Base-by-base conservation (phyloP, 2,888 invertebrate species). In the Latheticus oryzae region DNA sequence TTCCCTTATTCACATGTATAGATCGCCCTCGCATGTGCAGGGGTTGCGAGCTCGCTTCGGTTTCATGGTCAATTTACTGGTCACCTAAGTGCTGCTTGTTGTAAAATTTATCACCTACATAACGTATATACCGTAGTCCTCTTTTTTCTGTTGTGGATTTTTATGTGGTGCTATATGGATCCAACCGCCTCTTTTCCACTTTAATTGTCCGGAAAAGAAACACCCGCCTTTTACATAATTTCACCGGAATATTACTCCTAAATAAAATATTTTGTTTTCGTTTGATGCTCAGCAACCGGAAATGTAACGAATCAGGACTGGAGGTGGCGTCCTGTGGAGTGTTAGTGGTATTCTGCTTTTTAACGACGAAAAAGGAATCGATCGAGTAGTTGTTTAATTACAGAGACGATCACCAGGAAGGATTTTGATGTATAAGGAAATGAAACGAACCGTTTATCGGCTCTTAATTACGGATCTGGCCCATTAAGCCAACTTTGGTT, bases 61-160 rank as follows among this genome's bases (percentile, higher is more conserved):
- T 61, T 63, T 63, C 61, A 61, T 61, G 63, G 59, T 60, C 63
- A 61, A 61, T 61, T 63, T 63, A 61, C 61, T 55, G 58, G 61
- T 55, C 58, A 56, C 57, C 50, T 42, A 63, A 61, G 58, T 61
- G 57, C 43, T 59, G 57, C 59, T 47, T 47, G 54, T 33, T 45
- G 53, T 40, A 52, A 63, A 59, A 63, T 63, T 63, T 63, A 61
- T 63, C 54, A 55, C 57, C 57, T 48, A 26, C 40, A 11, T 40
- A 52, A 52, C 52, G 42, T 19, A 35, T 32, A 32, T 32, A 17
- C 9, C 43, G 19, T 8, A 35, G 11, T 17, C 30, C 37, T 17
- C 23, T 30, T 32, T 32, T 40, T 21, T 42, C 19, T 16, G 16
- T 30, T 33, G 12, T 24, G 37, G 52, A 28, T 42, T 40, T 42